phyloP scores from a whole-genome alignment of 92 coral and sea anemone species.

The Paramuricea clavata region DNA sequence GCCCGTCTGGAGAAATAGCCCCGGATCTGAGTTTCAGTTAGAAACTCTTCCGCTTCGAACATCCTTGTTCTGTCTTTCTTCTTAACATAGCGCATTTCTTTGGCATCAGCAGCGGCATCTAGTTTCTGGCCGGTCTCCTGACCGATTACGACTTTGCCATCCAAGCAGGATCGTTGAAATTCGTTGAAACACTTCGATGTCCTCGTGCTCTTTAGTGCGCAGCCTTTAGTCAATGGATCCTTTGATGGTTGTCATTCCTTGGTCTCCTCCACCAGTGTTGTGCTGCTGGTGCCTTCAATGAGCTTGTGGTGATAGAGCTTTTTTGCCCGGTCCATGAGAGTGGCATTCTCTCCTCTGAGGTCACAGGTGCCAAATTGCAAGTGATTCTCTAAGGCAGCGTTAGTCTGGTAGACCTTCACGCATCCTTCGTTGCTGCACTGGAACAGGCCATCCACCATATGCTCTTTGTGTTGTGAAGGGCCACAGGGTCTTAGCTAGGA shows the following conservation, averaged over 20 bases:
- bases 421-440: slow-evolving; percentile 75
- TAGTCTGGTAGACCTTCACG: slow-evolving; percentile 44
- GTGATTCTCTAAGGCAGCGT: slow-evolving; percentile 72
- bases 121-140: slow-evolving; percentile 72
- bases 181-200: slow-evolving; percentile 62
- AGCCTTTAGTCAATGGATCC: slow-evolving; percentile 53
- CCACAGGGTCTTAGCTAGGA: too few relatives aligned
- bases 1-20: slow-evolving; percentile 75
- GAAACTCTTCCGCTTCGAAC: slow-evolving; percentile 58
- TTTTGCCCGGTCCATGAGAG: slow-evolving; percentile 62
- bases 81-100: slow-evolving; percentile 70
- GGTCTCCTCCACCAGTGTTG: neutral
- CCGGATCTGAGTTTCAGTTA: slow-evolving; percentile 69
- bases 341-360: slow-evolving; percentile 46
- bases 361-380: slow-evolving; percentile 51
- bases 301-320: slow-evolving; percentile 45
- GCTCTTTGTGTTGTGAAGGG: neutral
- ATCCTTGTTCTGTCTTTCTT: slow-evolving; percentile 57
- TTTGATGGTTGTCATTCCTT: neutral
- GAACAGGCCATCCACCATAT: slow-evolving; percentile 35
- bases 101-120: slow-evolving; percentile 68
- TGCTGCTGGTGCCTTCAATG: slow-evolving; percentile 47
- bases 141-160: slow-evolving; percentile 65
- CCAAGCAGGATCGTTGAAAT: slow-evolving; percentile 49
- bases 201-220: slow-evolving; percentile 67